These are phyloP conservation scores for Temnothorax rugatulus DNA, from an alignment of 2,888 invertebrate genomes.

Conservation along the genomic window DNA sequence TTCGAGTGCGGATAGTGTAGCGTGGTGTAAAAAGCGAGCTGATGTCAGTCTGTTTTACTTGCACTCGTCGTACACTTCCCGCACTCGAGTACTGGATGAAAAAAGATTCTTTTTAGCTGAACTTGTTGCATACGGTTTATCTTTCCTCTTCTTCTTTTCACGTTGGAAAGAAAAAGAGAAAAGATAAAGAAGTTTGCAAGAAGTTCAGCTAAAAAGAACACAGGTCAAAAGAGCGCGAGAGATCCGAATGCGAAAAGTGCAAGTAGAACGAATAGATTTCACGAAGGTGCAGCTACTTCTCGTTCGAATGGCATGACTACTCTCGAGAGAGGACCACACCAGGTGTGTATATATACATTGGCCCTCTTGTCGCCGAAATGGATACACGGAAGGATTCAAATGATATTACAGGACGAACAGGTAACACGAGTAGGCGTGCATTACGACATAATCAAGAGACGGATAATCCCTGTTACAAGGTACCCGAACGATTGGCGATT, in stretches of 20 bases:
- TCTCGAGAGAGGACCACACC: no score
- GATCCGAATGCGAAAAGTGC: not conserved
- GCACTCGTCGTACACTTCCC: not conserved
- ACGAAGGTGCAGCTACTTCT: not conserved
- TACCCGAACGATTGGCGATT: slow-evolving; percentile 55
- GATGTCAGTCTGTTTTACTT: no score
- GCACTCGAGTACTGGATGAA: not conserved
- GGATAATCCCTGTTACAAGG: slow-evolving; percentile 86
- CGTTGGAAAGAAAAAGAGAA: no score
- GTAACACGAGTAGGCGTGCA: not conserved
- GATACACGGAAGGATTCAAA: not conserved
- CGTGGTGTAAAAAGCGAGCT: no score
- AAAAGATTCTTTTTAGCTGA: no score
- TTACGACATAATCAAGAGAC: slow-evolving; percentile 41
- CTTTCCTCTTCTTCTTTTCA: no score
- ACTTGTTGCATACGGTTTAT: no score
- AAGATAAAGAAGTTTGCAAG: no score
- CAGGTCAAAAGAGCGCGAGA: not conserved
- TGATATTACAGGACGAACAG: not conserved
- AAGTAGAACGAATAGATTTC: not conserved
- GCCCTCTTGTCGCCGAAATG: not conserved
- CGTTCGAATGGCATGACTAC: not conserved
- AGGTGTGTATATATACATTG: no score
- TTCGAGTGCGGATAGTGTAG: no score
- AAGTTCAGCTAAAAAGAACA: no score